Evolutionary conservation across 1,140 invertebrate species (phyloP), one percentile per base, ranked within the genome.

Genomic region (Rhynchophorus ferrugineus): DNA sequence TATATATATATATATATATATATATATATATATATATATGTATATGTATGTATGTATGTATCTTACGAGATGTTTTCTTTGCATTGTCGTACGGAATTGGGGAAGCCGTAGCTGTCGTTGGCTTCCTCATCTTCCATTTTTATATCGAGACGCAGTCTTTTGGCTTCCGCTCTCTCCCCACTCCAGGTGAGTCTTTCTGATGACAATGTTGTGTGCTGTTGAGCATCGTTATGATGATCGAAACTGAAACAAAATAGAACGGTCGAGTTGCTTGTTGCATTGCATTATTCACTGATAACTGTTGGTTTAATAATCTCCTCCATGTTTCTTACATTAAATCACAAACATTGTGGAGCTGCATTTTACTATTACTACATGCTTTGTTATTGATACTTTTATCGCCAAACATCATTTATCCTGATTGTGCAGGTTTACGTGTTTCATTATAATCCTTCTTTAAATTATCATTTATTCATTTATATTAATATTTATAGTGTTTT

Each of bases 81-180:
- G 42, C 57, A 61, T 19, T 47, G 60, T 34, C 58, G 57, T 39
- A 63, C 54, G n/a, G 57, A 56, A 44, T 68, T 62, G 16, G 69
- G 66, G 57, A 71, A 71, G 44, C 58, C 61, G 55, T 67, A 73
- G 46, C 68, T 64, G 47, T 73, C 71, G 60, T 81, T 84, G 20
- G 78, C 78, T 57, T 84, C 78, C 57, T 84, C 81, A 44, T 80
- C 79, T 65, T 84, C 81, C 29, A 83, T 61, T 65, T 81, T 82
- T 36, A 81, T 73, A 55, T 82, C 79, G 62, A 81, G 72, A 61
- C 78, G 78, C 50, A 73, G 74, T 44, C 78, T 71, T 63, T 83
- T 83, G 2, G 74, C 67, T 39, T 75, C 71, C n/a, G 74, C 69
- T 56, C 60, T 56, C 47, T 69, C 67, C 29, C 56, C 61, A 22